Conservation (phyloP, 2,888 invertebrate genomes). For the Patella caerulea region DNA sequence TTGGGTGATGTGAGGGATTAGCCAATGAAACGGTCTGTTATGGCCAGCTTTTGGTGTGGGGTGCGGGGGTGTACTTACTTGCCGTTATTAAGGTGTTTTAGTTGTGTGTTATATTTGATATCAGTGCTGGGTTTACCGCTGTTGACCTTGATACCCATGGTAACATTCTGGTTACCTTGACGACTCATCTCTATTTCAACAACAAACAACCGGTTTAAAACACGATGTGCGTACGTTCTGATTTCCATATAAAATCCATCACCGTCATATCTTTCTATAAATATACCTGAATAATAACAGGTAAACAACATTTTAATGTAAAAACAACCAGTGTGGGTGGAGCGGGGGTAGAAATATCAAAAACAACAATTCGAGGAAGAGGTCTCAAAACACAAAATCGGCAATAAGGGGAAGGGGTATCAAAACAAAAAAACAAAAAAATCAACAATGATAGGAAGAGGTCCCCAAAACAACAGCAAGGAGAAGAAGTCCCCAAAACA, state of each 20-base stretch:
- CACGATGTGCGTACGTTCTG: conserved; percentile 65
- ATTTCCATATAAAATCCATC: conserved; percentile 53
- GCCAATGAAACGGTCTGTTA: no score
- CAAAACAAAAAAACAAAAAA: no score
- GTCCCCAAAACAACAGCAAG: no score
- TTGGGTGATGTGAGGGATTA: no score
- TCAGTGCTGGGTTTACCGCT: conserved; percentile 47
- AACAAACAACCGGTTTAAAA: conserved; percentile 57
- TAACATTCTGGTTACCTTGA: conserved; percentile 32
- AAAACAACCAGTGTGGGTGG: background rate
- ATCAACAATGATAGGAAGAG: no score
- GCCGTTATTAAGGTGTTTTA: conserved; percentile 37
- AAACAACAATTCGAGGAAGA: background rate
- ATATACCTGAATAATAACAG: conserved; percentile 49
- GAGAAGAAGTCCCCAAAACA: no score
- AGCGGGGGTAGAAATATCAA: background rate
- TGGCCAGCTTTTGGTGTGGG: no score
- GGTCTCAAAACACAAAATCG: no score
- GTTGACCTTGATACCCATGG: conserved; percentile 42
- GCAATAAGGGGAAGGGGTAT: no score
- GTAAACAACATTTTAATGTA: background rate
- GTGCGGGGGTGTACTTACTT: background rate
- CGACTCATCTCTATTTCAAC: conserved; percentile 52
- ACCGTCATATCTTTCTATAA: conserved; percentile 45
- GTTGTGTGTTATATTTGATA: conserved; percentile 34